Conservation (phyloP, 2,888 invertebrate genomes). For the Ecdyonurus torrentis region DNA sequence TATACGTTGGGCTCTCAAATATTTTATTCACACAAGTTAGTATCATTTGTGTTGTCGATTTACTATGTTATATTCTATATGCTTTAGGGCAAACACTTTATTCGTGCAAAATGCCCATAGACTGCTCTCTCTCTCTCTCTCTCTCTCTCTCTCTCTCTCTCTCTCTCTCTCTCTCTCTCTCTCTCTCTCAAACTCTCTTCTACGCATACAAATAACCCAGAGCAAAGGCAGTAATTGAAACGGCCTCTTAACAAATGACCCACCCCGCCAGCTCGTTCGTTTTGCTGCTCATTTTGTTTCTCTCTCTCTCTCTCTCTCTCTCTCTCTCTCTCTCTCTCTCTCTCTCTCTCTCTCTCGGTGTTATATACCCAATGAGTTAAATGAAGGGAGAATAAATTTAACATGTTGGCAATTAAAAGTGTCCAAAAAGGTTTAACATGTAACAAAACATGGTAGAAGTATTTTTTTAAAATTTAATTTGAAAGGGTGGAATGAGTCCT, state of each 20-base stretch:
- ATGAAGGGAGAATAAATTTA: conserved; percentile 3
- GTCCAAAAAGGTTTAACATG: background rate
- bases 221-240: conserved; percentile 11
- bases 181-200: too few species aligned
- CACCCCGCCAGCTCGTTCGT: background rate
- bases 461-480: background rate
- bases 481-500: too few species aligned
- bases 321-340: background rate
- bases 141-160: too few species aligned
- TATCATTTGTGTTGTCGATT: too few species aligned
- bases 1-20: too few species aligned
- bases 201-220: conserved; percentile 6
- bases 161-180: too few species aligned
- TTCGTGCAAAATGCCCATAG: too few species aligned
- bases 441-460: background rate
- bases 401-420: conserved; percentile 5
- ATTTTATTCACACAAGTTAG: too few species aligned
- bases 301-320: background rate
- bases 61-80: too few species aligned
- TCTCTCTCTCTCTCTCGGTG: background rate
- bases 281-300: background rate
- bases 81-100: background rate
- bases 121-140: too few species aligned
- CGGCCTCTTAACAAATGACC: conserved; percentile 11
- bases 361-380: background rate